Conservation (phyloP, 2,888 invertebrate genomes). For the Capitulum mitella region DNA sequence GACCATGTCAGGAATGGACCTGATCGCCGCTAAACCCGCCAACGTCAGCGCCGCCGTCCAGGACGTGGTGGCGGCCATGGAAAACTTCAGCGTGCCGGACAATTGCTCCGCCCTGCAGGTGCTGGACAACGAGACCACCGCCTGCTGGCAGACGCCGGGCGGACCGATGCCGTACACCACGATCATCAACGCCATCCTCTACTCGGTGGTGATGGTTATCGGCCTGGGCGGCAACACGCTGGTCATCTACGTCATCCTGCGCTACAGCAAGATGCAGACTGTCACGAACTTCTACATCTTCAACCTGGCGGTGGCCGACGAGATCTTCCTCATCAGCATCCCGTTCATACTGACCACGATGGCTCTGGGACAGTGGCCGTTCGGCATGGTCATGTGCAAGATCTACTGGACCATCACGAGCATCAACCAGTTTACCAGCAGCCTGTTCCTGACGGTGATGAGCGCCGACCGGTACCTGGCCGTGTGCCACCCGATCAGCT, state of each 20-base stretch:
- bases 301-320: slow-evolving; percentile 87
- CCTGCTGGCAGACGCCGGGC: background rate
- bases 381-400: slow-evolving; percentile 80
- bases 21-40: too few species aligned
- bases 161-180: background rate
- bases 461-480: slow-evolving; percentile 87
- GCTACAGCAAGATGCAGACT: slow-evolving; percentile 91
- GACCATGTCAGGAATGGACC: too few species aligned
- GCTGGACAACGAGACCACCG: background rate
- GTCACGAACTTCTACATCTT: slow-evolving; percentile 86
- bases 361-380: slow-evolving; percentile 72
- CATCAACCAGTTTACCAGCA: slow-evolving; percentile 87
- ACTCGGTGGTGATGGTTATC: slow-evolving; percentile 63
- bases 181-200: slow-evolving; percentile 31
- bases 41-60: too few species aligned
- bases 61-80: too few species aligned
- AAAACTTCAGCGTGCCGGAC: background rate
- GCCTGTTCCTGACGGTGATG: slow-evolving; percentile 85
- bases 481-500: slow-evolving; percentile 86
- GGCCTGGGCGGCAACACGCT: slow-evolving; percentile 82
- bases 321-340: slow-evolving; percentile 82
- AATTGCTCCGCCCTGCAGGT: background rate
- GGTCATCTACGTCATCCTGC: slow-evolving; percentile 74
- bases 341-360: slow-evolving; percentile 82
- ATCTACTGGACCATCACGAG: slow-evolving; percentile 85